A percentile compares a stretch with the other conserved stretches of the same genome.
Evolutionary conservation across 2,888 invertebrate species (phyloP).

Genomic region (Amphimallon solstitiale): DNA sequence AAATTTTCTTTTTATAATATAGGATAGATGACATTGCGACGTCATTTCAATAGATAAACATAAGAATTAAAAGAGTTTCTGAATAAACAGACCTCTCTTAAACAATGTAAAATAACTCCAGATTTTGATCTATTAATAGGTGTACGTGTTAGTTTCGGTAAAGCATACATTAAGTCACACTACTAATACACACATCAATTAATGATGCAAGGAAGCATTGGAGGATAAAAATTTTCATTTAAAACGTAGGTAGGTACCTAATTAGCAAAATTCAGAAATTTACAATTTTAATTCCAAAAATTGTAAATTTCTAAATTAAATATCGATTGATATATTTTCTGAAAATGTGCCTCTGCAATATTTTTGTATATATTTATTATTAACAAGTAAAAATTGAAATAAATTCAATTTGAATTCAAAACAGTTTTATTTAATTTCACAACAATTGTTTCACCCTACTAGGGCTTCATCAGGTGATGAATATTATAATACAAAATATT

Average conservation of each 20-base stretch:
- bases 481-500: too few relatives aligned
- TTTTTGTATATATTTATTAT: too few relatives aligned
- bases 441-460: too few relatives aligned
- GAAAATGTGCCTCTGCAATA: too few relatives aligned
- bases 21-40: background rate
- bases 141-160: constrained; percentile 13
- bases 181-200: constrained; percentile 11
- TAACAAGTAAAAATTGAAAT: too few relatives aligned
- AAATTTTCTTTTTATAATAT: background rate
- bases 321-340: too few relatives aligned
- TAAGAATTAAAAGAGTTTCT: background rate
- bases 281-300: background rate
- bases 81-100: background rate
- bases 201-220: background rate
- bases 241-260: too few relatives aligned
- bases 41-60: background rate
- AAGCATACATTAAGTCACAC: constrained; percentile 2
- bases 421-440: too few relatives aligned
- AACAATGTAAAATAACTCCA: constrained; percentile 8
- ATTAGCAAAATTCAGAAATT: background rate
- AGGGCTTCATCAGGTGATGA: too few relatives aligned
- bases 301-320: too few relatives aligned
- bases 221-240: too few relatives aligned
- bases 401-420: too few relatives aligned
- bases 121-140: constrained; percentile 23